Evolutionary conservation across 2,797 vertebrate genomes (phyloP), one percentile per base, ranked within the genome.

Genomic region (Mormyrops boulengeri): DNA sequence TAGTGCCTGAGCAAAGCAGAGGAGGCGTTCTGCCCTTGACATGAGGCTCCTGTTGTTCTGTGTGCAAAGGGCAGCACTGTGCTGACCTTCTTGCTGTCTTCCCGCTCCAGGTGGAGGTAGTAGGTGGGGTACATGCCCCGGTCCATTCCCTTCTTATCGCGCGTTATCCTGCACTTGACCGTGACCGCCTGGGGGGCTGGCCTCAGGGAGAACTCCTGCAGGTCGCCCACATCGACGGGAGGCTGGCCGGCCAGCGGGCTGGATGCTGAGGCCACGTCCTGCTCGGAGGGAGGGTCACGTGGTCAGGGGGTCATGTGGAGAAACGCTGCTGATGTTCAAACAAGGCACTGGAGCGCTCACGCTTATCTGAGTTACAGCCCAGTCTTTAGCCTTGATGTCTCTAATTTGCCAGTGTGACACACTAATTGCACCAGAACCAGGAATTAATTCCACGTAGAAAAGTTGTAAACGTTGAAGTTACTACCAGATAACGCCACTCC

Each of bases 231-330:
- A 19, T 98, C 96, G 0, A 96, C 93, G 0, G 95, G 89, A 0
- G 97, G 97, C 89, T 98, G 98, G 2, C 93, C 97, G 62, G 94
- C 95, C 26, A 96, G 95, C 3, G 97, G 97, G 91, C 97, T 97
- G 26, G 97, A 97, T 9, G 97, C 98, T 12, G 98, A 98, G 44
- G 98, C 98, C 0, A 96, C 96, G 91, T 99, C 99, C 99, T 99
- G 92, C 44, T 17, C 22, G 50, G 52, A 7, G 34, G 89, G 84
- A 87, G 91, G 47, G 73, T 8, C 2, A 85, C 88, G 88, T 19
- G 89, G 44, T 9, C 7, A 4, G 41, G 22, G 19, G n/a, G 47
- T 80, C 38, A 12, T 47, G 49, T 17, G 82, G 82, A 52, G 82
- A 52, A 85, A 49, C 11, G 49, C 44, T 11, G 9, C 47, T 4